A percentile compares a stretch with the other conserved stretches of the same genome.
Conservation (phyloP, 1,140 invertebrate species). For the Ceratitis capitata region DNA sequence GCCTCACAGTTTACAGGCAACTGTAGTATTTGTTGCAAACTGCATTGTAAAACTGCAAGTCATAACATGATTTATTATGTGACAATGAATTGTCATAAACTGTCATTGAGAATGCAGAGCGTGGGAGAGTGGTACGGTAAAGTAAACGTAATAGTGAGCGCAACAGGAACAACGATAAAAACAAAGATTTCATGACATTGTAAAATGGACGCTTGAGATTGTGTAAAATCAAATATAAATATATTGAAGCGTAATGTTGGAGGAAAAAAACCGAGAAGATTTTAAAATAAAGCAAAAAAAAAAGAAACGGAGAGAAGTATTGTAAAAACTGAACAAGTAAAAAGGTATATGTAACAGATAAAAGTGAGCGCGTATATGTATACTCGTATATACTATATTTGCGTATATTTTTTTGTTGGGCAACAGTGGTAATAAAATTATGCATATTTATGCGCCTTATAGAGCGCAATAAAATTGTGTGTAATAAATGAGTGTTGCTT, state of each 20-base stretch:
- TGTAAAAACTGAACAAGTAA: not conserved
- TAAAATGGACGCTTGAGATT: not conserved
- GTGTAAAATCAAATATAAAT: not conserved
- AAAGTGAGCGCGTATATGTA: too few relatives aligned
- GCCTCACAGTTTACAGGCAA: not conserved
- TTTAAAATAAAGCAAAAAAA: not conserved
- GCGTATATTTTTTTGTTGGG: not conserved
- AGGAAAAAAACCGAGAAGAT: not conserved
- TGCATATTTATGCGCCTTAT: not conserved
- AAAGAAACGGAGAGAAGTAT: not conserved
- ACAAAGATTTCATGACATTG: not conserved
- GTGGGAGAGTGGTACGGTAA: too few relatives aligned
- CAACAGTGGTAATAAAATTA: not conserved
- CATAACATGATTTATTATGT: not conserved
- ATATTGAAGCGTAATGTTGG: not conserved
- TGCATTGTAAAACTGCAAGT: not conserved
- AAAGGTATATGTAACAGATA: too few relatives aligned
- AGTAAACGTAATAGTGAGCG: too few relatives aligned
- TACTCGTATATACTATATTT: too few relatives aligned
- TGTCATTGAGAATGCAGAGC: not conserved
- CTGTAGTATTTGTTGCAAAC: not conserved
- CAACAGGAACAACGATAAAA: not conserved
- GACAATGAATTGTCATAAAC: constrained; percentile 7
- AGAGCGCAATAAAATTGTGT: not conserved
- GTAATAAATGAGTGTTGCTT: too few relatives aligned